These are phyloP conservation scores for Omphaloscelis lunosa DNA, from an alignment of 2,888 invertebrate species.

Conservation along the genomic window DNA sequence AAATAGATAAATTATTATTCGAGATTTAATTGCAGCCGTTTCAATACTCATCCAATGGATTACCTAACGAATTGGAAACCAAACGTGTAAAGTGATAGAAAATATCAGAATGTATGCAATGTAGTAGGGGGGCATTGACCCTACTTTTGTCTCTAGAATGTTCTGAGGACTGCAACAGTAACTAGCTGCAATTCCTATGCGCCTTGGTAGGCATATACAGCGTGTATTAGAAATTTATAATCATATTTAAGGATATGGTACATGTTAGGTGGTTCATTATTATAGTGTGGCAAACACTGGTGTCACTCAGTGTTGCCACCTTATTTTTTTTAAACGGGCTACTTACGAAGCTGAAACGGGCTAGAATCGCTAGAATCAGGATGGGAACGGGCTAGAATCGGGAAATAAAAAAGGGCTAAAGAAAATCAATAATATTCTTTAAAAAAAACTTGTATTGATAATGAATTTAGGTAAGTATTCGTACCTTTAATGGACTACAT, in stretches of 20 bases:
- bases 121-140: constrained; percentile 63
- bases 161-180: constrained; percentile 39
- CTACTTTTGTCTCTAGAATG: constrained; percentile 67
- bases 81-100: constrained; percentile 38
- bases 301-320: too few species aligned
- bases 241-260: background rate
- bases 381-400: too few species aligned
- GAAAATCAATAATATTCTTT: too few species aligned
- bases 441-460: too few species aligned
- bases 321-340: too few species aligned
- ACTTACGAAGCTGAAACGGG: too few species aligned
- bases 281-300: too few species aligned
- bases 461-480: too few species aligned
- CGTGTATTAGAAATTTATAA: background rate
- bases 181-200: background rate
- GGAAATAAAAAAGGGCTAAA: too few species aligned
- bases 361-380: too few species aligned
- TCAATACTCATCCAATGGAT: constrained; percentile 40
- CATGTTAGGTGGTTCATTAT: too few species aligned
- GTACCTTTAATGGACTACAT: too few species aligned
- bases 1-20: constrained; percentile 44
- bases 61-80: constrained; percentile 37
- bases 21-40: constrained; percentile 50
- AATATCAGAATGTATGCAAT: constrained; percentile 23
- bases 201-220: background rate